A percentile compares a stretch with the other conserved stretches of the same genome.
These are phyloP conservation scores for Semnopithecus entellus DNA, from an alignment of 2,113 vertebrate species.

Conservation along the genomic window DNA sequence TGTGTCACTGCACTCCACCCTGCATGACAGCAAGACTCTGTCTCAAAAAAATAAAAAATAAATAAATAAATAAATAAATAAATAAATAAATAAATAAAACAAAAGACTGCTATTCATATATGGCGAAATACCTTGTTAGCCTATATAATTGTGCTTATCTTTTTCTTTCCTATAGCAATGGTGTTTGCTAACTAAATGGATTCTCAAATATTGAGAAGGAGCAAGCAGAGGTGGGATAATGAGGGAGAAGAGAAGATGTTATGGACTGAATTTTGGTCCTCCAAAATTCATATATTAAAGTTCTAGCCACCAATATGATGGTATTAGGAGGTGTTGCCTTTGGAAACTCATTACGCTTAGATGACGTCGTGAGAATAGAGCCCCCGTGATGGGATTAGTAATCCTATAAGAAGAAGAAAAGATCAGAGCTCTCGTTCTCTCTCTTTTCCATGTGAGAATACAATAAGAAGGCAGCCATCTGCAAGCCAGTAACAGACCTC, in stretches of 20 bases:
- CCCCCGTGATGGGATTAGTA: not conserved
- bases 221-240: not conserved
- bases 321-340: not conserved
- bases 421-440: not conserved
- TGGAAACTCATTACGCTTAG: not conserved
- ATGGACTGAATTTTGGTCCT: not conserved
- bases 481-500: not conserved
- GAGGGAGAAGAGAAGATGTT: too few relatives aligned
- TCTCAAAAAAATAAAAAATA: too few relatives aligned
- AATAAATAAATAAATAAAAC: too few relatives aligned
- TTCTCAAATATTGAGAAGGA: not conserved
- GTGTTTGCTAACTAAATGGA: not conserved
- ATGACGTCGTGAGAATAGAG: not conserved
- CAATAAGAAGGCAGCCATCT: not conserved
- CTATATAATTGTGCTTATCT: not conserved
- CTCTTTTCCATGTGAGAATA: not conserved
- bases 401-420: not conserved
- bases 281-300: not conserved
- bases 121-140: not conserved
- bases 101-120: not conserved
- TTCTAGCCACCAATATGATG: not conserved
- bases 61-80: too few relatives aligned
- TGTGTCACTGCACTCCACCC: too few relatives aligned
- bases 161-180: not conserved
- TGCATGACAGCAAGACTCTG: too few relatives aligned